Evolutionary conservation across 2,888 invertebrate genomes (phyloP), one percentile per base, ranked within the genome.

Genomic region (Drosophila mercatorum): DNA sequence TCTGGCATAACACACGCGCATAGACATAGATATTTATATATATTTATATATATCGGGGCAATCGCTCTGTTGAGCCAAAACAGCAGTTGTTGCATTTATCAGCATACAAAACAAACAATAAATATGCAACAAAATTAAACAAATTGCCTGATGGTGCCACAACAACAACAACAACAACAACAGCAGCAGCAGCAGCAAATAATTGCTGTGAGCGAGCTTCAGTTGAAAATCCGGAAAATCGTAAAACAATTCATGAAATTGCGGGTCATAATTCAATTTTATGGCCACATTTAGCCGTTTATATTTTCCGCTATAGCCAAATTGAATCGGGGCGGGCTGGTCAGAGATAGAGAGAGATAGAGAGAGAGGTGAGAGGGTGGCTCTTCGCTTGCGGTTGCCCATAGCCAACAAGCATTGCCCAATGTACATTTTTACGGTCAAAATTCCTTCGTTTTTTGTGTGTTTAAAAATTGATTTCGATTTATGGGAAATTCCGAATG

Each of bases 251-350:
- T 52, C 60, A 59, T 61, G 60, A 63, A 71, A 71, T 68, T 65
- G 60, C 65, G 36, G 59, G 38, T 53, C 46, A 77, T 88, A 71
- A 77, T 68, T 83, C 80, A 85, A 64, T 82, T 80, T 78, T 62
- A 85, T 82, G 40, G 72, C 56, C 57, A 44, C 64, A 77, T 46
- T 53, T 40, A 52, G 55, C 57, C 63, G 65, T 59, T 47, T 66
- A 40, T 53, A 22, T 60, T n/a, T 57, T n/a, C 12, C 43, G 51
- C 44, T n/a, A 43, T 41, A 31, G 11, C 17, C 17, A 17, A 17
- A 17, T 17, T 38, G 53, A 8, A 3, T 22, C 28, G 28, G 5
- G 28, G 28, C 28, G 28, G 28, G 28, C 28, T 28, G 28, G 28
- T 0, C 17, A 17, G 17, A 17, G 17, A 17, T 17, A 17, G 17